Conservation (phyloP, 1,140 invertebrate species). For the Saxidomus purpurata region DNA sequence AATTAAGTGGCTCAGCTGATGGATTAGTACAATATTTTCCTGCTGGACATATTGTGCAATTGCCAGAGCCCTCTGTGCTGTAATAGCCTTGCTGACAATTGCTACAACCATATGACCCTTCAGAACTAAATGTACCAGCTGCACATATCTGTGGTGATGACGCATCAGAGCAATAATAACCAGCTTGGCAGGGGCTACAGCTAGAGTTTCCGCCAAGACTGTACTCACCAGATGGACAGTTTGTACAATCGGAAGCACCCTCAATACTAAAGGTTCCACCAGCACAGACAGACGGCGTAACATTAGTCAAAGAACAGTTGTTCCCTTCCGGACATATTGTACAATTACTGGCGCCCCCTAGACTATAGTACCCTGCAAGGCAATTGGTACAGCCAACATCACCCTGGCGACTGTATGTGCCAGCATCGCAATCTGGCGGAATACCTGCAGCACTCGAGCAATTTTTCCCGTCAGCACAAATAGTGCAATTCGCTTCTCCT, state of each 20-base stretch:
- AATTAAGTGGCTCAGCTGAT: slow-evolving; percentile 46
- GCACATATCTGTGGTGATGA: slow-evolving; percentile 68
- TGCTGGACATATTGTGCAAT: slow-evolving; percentile 62
- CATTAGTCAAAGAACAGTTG: slow-evolving; percentile 66
- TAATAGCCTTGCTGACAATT: slow-evolving; percentile 52
- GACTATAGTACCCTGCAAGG: slow-evolving; percentile 70
- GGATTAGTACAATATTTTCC: slow-evolving; percentile 70
- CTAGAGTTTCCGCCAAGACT: slow-evolving; percentile 60
- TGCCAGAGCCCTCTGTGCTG: slow-evolving; percentile 46
- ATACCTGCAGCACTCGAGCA: slow-evolving; percentile 42
- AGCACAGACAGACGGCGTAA: slow-evolving; percentile 38
- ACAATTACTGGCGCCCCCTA: slow-evolving; percentile 62
- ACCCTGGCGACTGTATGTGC: slow-evolving; percentile 70
- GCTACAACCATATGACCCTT: slow-evolving; percentile 61
- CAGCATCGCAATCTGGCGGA: slow-evolving; percentile 62
- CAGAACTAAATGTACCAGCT: slow-evolving; percentile 72
- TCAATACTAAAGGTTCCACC: slow-evolving; percentile 42
- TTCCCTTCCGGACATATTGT: slow-evolving; percentile 72
- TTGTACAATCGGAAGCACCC: slow-evolving; percentile 41
- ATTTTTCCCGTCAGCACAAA: slow-evolving; percentile 73
- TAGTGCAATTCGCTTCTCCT: slow-evolving; percentile 27
- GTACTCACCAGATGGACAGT: slow-evolving; percentile 66
- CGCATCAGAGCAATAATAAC: slow-evolving; percentile 66
- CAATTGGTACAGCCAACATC: slow-evolving; percentile 70
- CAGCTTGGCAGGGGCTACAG: slow-evolving; percentile 71